phyloP scores from a whole-genome alignment of 2,888 invertebrate species.

The Xylota segnis region DNA sequence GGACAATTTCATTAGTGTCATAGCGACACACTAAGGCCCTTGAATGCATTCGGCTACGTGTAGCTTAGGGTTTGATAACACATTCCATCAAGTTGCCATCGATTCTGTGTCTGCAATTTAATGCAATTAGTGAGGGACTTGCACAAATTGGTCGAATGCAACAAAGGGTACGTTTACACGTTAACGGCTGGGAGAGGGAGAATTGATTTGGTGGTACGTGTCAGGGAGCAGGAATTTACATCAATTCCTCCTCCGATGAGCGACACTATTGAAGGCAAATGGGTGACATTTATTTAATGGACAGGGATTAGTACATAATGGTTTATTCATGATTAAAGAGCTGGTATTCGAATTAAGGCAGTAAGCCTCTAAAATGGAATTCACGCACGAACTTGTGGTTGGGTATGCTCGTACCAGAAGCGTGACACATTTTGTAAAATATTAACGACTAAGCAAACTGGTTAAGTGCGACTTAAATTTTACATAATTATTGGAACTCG shows the following conservation, averaged over 20 bases:
- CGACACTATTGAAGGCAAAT: not conserved
- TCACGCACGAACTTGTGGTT: not conserved
- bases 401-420: not conserved
- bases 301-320: too few species aligned
- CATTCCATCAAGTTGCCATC: conserved; percentile 21
- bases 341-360: not conserved
- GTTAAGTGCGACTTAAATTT: not conserved
- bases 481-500: not conserved
- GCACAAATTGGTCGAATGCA: conserved; percentile 27
- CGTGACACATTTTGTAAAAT: not conserved
- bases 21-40: conserved; percentile 2
- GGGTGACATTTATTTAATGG: not conserved
- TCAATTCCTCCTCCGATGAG: too few species aligned
- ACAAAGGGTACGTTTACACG: not conserved
- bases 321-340: not conserved
- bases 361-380: not conserved
- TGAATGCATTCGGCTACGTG: not conserved
- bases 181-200: conserved; percentile 5
- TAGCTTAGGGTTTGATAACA: not conserved
- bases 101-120: conserved; percentile 26
- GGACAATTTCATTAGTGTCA: conserved; percentile 45
- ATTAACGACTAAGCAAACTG: not conserved
- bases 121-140: conserved; percentile 44
- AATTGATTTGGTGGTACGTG: conserved; percentile 6
- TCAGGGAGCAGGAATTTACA: not conserved